A percentile compares a stretch with the other conserved stretches of the same genome.
Evolutionary conservation across 1,140 invertebrate genomes (phyloP).

Genomic region (Triops longicaudatus): DNA sequence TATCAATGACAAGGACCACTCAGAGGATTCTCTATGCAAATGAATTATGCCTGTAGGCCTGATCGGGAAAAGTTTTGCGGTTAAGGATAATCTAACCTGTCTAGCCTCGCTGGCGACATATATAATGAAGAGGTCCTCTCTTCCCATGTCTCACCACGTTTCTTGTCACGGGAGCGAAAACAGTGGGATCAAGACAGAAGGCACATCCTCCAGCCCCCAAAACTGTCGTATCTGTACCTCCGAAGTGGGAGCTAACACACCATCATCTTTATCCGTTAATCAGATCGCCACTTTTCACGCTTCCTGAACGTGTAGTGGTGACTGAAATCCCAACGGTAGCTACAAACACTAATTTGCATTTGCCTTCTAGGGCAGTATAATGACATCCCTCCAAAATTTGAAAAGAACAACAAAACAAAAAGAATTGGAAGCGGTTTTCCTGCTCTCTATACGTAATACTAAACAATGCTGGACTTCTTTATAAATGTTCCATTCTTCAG

Average conservation of each 20-base stretch:
- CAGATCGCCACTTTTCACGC: slow-evolving; percentile 14
- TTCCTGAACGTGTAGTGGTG: neutral
- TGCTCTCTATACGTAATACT: too few species aligned
- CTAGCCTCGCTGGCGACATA: slow-evolving; percentile 5
- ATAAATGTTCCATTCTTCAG: neutral
- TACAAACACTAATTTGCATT: slow-evolving; percentile 10
- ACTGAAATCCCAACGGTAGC: slow-evolving; percentile 11
- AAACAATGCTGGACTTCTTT: neutral
- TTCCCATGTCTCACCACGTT: neutral
- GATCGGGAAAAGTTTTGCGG: slow-evolving; percentile 11
- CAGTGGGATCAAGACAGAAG: neutral
- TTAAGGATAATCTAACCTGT: slow-evolving; percentile 15
- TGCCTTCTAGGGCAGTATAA: slow-evolving; percentile 14
- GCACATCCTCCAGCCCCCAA: neutral
- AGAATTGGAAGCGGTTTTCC: neutral
- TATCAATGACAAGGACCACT: slow-evolving; percentile 2
- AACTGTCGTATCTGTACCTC: slow-evolving; percentile 4
- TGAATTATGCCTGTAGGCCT: slow-evolving; percentile 11
- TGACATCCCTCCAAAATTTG: neutral
- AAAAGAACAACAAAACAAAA: neutral
- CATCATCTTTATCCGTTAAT: slow-evolving; percentile 15
- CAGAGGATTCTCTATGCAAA: neutral
- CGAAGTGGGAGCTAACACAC: slow-evolving; percentile 10
- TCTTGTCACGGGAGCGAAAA: neutral
- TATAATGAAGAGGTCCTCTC: slow-evolving; percentile 15